Evolutionary conservation across 2,888 invertebrate species (phyloP), one percentile per base, ranked within the genome.

Genomic region (Agrypnus murinus): DNA sequence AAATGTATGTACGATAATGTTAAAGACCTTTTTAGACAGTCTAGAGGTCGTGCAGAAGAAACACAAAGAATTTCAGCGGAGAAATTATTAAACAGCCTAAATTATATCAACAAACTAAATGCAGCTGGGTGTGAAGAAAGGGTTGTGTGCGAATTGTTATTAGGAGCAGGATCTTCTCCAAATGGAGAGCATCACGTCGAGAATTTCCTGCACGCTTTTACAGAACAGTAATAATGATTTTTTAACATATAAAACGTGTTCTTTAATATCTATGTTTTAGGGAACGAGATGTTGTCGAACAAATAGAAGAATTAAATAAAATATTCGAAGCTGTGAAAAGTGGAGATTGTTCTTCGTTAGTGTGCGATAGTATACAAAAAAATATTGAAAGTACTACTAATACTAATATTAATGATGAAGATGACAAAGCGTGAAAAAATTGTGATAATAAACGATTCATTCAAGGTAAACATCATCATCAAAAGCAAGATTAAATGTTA

Each of bases 311-410:
- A 34, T 74, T 85, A 60, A 81, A 81, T 67, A 81, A 79, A 69
- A 78, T 86, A 25, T 83, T 85, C 65, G 81, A 81, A 38, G 85
- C 86, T 4, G 84, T 85, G 0, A 81, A 81, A 72, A 79, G 76
- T 40, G 79, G 80, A 68, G 77, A 83, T 53, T 86, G 86, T 67
- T 76, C 77, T 25, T 69, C 79, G 14, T 81, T 85, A 59, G 46
- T 73, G 25, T 86, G 86, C 71, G 77, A 76, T 32, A 71, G 72
- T 38, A 65, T 25, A 1, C 1, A 50, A 36, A 77, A 77, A 43
- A 72, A 74, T 46, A 67, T 12, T 17, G 17, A 38, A 36, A 10
- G n/a, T 19, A 43, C 8, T 15, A 9, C 14, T 5, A 43, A 7
- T 15, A 9, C 14, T 5, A 43, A 7, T 1, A 7, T 7, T 1